Evolutionary conservation across 2,113 vertebrate species (phyloP).

Genomic region (Leptobrachium ailaonicum): DNA sequence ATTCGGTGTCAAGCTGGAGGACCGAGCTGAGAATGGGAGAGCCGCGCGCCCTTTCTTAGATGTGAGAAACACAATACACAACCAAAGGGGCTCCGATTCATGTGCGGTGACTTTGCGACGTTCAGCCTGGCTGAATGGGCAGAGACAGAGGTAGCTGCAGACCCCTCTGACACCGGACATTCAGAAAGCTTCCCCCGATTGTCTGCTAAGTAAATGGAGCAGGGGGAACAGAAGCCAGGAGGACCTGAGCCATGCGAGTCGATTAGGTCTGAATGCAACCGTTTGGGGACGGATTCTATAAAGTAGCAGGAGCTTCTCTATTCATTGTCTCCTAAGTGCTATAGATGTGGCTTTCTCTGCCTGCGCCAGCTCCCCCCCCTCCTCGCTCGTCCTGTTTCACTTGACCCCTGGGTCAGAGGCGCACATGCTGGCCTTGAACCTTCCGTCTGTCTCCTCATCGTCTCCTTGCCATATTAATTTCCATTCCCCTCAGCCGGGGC

Average conservation of each 20-base stretch:
- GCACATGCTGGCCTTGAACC: slow-evolving; percentile 67
- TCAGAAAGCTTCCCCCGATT: slow-evolving; percentile 35
- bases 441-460: slow-evolving; percentile 60
- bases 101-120: neutral
- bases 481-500: slow-evolving; percentile 63
- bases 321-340: slow-evolving; percentile 48
- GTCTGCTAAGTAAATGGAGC: slow-evolving; percentile 32
- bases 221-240: slow-evolving; percentile 21
- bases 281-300: slow-evolving; percentile 38
- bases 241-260: slow-evolving; percentile 22
- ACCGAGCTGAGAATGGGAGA: slow-evolving; percentile 1
- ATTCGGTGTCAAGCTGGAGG: slow-evolving; percentile 15
- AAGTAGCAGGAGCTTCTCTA: neutral
- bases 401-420: slow-evolving; percentile 61
- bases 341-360: slow-evolving; percentile 10
- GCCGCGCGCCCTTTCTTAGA: slow-evolving; percentile 6
- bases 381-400: slow-evolving; percentile 34
- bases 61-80: slow-evolving; percentile 31
- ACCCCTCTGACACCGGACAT: slow-evolving; percentile 30
- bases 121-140: slow-evolving; percentile 10
- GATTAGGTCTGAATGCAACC: slow-evolving; percentile 24
- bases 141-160: slow-evolving; percentile 1
- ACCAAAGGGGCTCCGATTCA: slow-evolving; percentile 19
- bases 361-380: slow-evolving; percentile 30
- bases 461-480: slow-evolving; percentile 71